Base-by-base conservation (phyloP, 1,140 invertebrate species). In the Hirudo medicinalis region DNA sequence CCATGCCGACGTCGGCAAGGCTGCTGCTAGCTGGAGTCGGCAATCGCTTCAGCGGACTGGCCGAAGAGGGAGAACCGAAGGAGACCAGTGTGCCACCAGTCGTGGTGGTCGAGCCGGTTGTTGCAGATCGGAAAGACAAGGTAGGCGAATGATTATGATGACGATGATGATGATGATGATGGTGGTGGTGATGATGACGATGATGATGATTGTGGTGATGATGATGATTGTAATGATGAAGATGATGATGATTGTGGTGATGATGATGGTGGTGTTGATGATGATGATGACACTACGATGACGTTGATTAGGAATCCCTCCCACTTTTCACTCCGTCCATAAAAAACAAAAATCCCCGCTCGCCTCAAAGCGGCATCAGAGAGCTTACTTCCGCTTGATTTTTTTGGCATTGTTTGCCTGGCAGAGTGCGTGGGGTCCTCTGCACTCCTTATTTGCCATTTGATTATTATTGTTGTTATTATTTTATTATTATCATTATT, bases 201-300 rank as follows among this genome's bases (percentile, higher is more conserved):
- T 49, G 76, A 73, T 54, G 75, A 76, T n/a, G 75, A 76, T 67
- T 69, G 67, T 13, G 76, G 76, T 67, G 73, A 74, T 11, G 72
- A 74, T 66, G 72, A 71, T 55, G 74, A 75, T 60, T 70, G 72
- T 54, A 73, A 74, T 60, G 67, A 66, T 70, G 69, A 72, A 49
- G 68, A 60, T 54, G 71, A 67, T 66, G 70, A 55, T 25, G 69
- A 68, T 55, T 32, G 49, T 54, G 15, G 17, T 43, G 49, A 40
- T 9, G 15, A 69, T 0, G 22, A n/a, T 55, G 54, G 53, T 20
- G 36, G 53, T 70, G 57, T 2, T 40, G 22, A 0, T 71, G 57
- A 57, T 20, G 36, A 54, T 73, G 54, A 69, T 43, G 63, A 66
- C n/a, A 5, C 0, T 49, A 54, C 70, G 54, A 69, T 43, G 63